phyloP scores from a whole-genome alignment of 2,888 invertebrate species.

The Hylaea fasciaria region DNA sequence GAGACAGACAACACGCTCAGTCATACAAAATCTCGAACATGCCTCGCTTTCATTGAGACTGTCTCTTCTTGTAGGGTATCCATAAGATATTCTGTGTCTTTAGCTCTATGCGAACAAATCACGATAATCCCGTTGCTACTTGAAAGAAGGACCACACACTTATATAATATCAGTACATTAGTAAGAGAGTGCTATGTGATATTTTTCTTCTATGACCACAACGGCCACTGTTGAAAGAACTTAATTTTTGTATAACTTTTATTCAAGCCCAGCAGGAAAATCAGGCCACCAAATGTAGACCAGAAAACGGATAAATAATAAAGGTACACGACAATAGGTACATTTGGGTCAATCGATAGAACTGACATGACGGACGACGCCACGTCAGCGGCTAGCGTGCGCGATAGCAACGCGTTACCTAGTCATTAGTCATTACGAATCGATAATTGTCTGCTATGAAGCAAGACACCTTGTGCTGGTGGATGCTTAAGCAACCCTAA shows the following conservation, averaged over 20 bases:
- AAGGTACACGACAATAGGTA: conserved; percentile 43
- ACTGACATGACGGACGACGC: conserved; percentile 50
- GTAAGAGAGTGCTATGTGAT: no score
- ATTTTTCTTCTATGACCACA: no score
- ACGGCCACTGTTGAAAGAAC: background rate
- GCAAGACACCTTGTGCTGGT: conserved; percentile 15
- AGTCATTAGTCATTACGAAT: conserved; percentile 47
- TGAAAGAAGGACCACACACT: no score
- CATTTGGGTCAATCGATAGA: conserved; percentile 79
- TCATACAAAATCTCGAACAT: no score
- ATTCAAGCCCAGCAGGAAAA: background rate
- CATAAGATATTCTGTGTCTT: no score
- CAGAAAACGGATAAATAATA: conserved; percentile 35
- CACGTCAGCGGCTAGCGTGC: conserved; percentile 45
- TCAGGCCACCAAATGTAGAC: conserved; percentile 2
- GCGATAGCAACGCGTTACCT: conserved; percentile 58
- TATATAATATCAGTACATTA: no score
- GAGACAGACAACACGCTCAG: no score
- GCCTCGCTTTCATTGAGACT: no score
- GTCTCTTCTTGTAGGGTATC: no score
- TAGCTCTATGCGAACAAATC: no score
- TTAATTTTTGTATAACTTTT: background rate
- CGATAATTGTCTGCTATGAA: conserved; percentile 42
- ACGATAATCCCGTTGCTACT: no score
- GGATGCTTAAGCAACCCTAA: background rate